Base-by-base conservation (phyloP, 1,140 invertebrate species). In the Drosophila pectinifera region DNA sequence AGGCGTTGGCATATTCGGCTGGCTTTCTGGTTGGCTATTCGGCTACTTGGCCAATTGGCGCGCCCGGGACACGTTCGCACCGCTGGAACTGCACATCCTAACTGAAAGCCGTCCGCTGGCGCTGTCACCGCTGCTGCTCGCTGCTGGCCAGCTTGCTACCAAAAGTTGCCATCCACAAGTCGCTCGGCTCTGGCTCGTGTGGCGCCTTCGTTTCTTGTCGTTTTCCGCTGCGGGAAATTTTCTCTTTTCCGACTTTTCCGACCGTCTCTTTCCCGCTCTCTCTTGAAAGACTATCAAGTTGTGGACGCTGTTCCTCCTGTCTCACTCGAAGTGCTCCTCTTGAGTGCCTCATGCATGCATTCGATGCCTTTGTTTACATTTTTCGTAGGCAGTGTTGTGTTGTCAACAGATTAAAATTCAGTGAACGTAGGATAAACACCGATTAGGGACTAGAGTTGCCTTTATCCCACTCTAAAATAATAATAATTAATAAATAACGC, bases 21-120 rank as follows among this genome's bases (percentile, higher is more conserved):
- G 24, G 31, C 14, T 49, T 59, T 61, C 28, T 51, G 45, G 18
- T 76, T 75, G 53, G 62, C 41, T 57, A 49, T 49, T 67, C 41
- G 69, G 79, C 78, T 81, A 77, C 45, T 75, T 59, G 74, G 73
- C 77, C 77, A 77, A 58, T 69, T 77, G 79, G 78, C 82, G 82
- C 72, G 84, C 85, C 82, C 78, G 85, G 67, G 68, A 90, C 75
- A 91, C 89, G 84, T 91, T 89, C 84, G 89, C 83, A 89, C 89
- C 84, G 81, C 85, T 85, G 75, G 78, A 91, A 91, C 79, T 89
- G 84, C 84, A 91, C 89, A 91, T 91, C 89, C 86, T 91, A 90
- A 91, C 89, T 91, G 89, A 91, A 85, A 45, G 46, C 42, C 68
- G 39, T 57, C 34, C 41, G 58, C 59, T 59, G 36, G 38, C 41